Evolutionary conservation across 2,888 invertebrate species (phyloP).

Genomic region (Gari tellinella): DNA sequence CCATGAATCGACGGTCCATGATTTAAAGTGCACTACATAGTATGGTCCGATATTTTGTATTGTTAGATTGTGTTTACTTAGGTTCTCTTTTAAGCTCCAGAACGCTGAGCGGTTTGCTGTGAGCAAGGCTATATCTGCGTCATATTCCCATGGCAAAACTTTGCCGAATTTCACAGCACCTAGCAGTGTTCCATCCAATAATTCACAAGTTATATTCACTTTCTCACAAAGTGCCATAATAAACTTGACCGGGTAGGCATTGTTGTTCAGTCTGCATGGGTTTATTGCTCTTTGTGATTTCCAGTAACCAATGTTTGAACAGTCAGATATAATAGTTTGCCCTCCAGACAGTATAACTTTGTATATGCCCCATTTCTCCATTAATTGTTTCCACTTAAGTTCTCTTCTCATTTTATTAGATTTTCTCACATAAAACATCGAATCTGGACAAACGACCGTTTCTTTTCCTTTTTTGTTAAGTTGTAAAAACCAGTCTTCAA

Average conservation of each 20-base stretch:
- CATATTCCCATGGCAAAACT: slow-evolving; percentile 81
- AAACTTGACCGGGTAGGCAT: slow-evolving; percentile 64
- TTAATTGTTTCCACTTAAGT: slow-evolving; percentile 38
- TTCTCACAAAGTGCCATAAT: slow-evolving; percentile 68
- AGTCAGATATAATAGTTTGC: slow-evolving; percentile 58
- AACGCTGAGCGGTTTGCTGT: slow-evolving; percentile 66
- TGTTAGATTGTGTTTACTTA: slow-evolving; percentile 43
- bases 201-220: slow-evolving; percentile 72
- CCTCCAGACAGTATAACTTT: slow-evolving; percentile 60
- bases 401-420: background rate
- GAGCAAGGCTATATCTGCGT: slow-evolving; percentile 75
- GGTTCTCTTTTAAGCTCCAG: slow-evolving; percentile 24
- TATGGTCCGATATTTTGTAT: slow-evolving; percentile 18
- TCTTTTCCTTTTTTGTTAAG: slow-evolving; percentile 57
- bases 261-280: slow-evolving; percentile 72
- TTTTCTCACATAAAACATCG: slow-evolving; percentile 73
- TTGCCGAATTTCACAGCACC: slow-evolving; percentile 81
- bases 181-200: slow-evolving; percentile 77
- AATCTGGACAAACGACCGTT: slow-evolving; percentile 77
- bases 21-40: slow-evolving; percentile 60
- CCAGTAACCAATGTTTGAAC: slow-evolving; percentile 16
- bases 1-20: slow-evolving; percentile 65
- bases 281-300: slow-evolving; percentile 50
- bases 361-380: slow-evolving; percentile 49
- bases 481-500: slow-evolving; percentile 78